Percentiles rank a stretch among this genome's conserved stretches.
Conservation (phyloP, 30 jellyfish, hydroid and myxozoan species). For the Aurelia sp. region DNA sequence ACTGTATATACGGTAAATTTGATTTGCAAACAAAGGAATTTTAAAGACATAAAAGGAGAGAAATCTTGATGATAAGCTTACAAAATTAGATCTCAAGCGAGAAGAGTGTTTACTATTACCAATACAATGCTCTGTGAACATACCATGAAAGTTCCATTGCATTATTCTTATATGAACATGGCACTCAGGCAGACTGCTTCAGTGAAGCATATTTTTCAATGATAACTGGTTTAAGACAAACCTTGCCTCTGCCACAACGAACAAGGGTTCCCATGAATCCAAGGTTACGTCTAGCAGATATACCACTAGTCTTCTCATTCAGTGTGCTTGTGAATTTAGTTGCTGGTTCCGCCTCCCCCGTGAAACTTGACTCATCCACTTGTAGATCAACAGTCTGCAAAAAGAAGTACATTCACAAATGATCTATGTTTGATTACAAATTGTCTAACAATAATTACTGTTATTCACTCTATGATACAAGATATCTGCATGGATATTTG, state of each 20-base stretch:
- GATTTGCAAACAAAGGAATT: too few relatives aligned
- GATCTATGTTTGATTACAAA: not conserved
- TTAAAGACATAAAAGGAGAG: too few relatives aligned
- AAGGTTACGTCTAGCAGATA: constrained; percentile 67
- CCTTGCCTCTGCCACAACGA: constrained; percentile 94
- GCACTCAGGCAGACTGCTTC: too few relatives aligned
- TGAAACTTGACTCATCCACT: constrained; percentile 94
- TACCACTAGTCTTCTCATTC: constrained; percentile 16
- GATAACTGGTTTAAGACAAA: not conserved
- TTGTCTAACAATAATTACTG: not conserved
- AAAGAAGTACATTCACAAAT: not conserved
- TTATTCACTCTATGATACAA: not conserved
- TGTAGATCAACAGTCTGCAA: constrained; percentile 72
- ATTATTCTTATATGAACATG: too few relatives aligned
- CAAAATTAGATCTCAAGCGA: too few relatives aligned
- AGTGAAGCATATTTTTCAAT: not conserved
- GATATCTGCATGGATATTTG: not conserved
- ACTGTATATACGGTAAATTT: too few relatives aligned
- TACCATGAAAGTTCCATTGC: too few relatives aligned
- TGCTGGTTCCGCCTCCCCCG: constrained; percentile 97
- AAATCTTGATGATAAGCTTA: too few relatives aligned
- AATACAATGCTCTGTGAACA: too few relatives aligned
- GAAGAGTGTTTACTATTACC: too few relatives aligned
- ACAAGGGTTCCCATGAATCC: constrained; percentile 94
- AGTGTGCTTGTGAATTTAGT: constrained; percentile 37